These are phyloP conservation scores for Mionectes macconnelli DNA, from an alignment of 2,113 vertebrate genomes.

Conservation along the genomic window DNA sequence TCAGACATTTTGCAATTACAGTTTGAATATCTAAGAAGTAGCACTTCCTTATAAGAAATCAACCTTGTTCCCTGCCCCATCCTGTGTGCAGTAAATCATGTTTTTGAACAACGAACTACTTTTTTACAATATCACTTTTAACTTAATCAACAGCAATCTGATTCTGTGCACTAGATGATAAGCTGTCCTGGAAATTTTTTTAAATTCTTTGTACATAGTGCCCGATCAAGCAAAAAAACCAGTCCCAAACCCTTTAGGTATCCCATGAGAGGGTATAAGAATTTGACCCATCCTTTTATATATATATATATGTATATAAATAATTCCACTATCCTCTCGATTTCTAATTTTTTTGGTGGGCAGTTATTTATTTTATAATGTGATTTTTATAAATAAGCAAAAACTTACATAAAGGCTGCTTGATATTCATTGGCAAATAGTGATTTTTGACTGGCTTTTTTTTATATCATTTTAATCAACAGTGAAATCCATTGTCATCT, in stretches of 20 bases:
- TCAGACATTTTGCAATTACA: background rate
- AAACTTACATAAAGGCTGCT: background rate
- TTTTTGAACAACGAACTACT: background rate
- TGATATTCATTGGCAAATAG: background rate
- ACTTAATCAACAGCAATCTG: background rate
- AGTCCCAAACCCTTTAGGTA: accelerated
- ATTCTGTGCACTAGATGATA: background rate
- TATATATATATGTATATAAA: too few species aligned
- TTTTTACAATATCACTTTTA: background rate
- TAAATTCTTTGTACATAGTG: background rate
- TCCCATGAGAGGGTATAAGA: background rate
- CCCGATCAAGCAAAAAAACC: background rate
- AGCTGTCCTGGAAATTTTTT: background rate
- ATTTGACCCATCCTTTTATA: background rate
- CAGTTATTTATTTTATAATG: background rate
- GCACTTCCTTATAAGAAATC: background rate
- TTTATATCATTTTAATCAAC: background rate
- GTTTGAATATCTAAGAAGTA: background rate
- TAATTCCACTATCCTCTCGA: background rate
- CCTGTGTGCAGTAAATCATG: background rate
- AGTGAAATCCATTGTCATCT: background rate
- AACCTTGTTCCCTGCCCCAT: background rate
- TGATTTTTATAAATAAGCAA: background rate
- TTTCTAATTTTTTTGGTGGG: background rate
- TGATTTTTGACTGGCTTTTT: background rate